Percentiles rank a stretch among this genome's conserved stretches.
phyloP scores from a whole-genome alignment of 2,113 vertebrate genomes.

The Psilopogon haemacephalus region DNA sequence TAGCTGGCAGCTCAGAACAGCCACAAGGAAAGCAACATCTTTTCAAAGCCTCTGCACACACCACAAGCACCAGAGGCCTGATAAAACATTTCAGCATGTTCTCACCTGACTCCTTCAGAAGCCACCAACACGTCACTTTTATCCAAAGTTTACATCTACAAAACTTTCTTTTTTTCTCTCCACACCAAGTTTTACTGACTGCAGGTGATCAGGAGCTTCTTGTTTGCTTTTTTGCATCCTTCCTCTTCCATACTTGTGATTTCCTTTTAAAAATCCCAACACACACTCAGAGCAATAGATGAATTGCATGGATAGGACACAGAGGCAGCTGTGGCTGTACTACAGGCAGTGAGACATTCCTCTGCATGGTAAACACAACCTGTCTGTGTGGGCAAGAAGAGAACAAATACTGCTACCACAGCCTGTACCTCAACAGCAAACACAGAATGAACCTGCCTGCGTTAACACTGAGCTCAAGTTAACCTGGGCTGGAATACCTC shows the following conservation, averaged over 20 bases:
- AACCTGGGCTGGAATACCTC: not conserved
- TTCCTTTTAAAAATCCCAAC: not conserved
- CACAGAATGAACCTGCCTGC: not conserved
- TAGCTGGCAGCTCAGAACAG: not conserved
- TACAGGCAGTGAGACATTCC: not conserved
- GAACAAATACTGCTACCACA: not conserved
- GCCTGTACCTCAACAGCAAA: not conserved
- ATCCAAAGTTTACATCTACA: not conserved
- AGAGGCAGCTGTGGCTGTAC: not conserved
- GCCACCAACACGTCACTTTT: not conserved
- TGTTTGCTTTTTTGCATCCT: not conserved
- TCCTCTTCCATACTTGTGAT: not conserved
- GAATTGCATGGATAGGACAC: not conserved
- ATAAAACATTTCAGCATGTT: not conserved
- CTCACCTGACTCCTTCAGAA: not conserved
- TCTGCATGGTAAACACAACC: not conserved
- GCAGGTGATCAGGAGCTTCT: not conserved
- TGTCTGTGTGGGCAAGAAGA: not conserved
- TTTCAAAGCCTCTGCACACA: not conserved
- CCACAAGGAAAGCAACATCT: not conserved
- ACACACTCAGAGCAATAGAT: not conserved
- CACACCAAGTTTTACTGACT: not conserved
- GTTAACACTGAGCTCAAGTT: fast-evolving
- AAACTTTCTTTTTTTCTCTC: not conserved
- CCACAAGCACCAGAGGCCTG: not conserved